phyloP scores from a whole-genome alignment of 2,797 vertebrate species.

The Delichon dasypus region DNA sequence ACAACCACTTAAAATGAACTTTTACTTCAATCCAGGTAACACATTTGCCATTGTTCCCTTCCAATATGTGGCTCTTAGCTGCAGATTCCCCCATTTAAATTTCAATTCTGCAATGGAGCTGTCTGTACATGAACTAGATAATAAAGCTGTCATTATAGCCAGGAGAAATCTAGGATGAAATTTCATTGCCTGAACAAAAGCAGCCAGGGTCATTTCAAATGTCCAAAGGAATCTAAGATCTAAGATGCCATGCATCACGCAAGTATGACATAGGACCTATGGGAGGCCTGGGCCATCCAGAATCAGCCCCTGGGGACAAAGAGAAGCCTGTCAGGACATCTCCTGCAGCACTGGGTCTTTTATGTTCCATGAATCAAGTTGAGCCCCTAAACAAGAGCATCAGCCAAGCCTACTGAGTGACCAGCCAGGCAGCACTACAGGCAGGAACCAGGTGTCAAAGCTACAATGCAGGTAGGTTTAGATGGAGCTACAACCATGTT shows the following conservation, averaged over 20 bases:
- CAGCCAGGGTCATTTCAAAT: background rate
- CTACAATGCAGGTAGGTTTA: background rate
- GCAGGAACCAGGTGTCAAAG: background rate
- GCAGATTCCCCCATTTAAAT: background rate
- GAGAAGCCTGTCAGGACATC: background rate
- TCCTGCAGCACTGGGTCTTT: background rate
- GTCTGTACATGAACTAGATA: background rate
- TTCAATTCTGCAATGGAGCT: background rate
- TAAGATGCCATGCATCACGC: background rate
- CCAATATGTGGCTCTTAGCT: background rate
- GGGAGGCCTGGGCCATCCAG: background rate
- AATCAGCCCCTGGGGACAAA: background rate
- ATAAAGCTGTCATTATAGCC: background rate
- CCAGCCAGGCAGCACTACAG: background rate
- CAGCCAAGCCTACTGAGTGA: background rate
- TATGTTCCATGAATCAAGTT: background rate
- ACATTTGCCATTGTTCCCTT: background rate
- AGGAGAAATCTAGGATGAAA: background rate
- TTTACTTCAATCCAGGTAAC: background rate
- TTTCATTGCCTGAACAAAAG: background rate
- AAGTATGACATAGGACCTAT: background rate
- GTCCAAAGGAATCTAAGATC: background rate
- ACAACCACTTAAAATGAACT: background rate
- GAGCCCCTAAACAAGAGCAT: background rate
- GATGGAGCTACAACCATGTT: background rate